Evolutionary conservation across 2,113 vertebrate species (phyloP).

Genomic region (Anthoscopus minutus): DNA sequence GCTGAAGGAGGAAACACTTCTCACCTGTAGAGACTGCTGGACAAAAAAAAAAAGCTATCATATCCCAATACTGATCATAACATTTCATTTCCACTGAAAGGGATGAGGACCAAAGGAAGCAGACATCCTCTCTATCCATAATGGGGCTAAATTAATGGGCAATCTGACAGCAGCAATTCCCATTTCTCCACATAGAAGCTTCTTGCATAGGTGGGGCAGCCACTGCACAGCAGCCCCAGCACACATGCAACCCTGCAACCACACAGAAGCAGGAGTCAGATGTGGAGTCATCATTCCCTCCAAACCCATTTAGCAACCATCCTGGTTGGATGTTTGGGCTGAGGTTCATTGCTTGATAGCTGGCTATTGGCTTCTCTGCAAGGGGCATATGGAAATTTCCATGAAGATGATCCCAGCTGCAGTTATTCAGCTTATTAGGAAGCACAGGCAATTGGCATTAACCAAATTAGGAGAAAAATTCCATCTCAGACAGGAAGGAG

Average conservation of each 20-base stretch:
- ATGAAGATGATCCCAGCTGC: background rate
- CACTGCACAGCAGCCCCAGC: background rate
- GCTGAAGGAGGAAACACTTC: background rate
- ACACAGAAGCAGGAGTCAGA: rapidly evolving
- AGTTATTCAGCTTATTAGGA: background rate
- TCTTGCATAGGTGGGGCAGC: background rate
- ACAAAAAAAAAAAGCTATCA: background rate
- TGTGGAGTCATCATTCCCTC: background rate
- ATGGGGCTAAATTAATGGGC: background rate
- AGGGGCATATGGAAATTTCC: constrained; percentile 32
- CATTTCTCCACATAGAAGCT: background rate
- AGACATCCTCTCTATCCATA: background rate
- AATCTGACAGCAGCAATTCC: background rate
- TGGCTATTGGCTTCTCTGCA: constrained; percentile 54
- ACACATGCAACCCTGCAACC: background rate
- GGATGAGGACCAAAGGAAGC: background rate
- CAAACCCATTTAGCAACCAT: background rate
- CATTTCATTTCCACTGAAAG: background rate
- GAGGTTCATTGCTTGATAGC: constrained; percentile 49
- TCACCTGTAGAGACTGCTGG: background rate
- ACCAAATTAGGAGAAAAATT: background rate
- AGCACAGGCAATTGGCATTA: background rate
- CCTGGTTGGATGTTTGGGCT: background rate
- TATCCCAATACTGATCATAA: background rate
- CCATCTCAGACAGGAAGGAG: background rate